Percentiles rank a stretch among this genome's conserved stretches.
Evolutionary conservation across 2,113 vertebrate genomes (phyloP).

Genomic region (Rhagologus leucostigma): DNA sequence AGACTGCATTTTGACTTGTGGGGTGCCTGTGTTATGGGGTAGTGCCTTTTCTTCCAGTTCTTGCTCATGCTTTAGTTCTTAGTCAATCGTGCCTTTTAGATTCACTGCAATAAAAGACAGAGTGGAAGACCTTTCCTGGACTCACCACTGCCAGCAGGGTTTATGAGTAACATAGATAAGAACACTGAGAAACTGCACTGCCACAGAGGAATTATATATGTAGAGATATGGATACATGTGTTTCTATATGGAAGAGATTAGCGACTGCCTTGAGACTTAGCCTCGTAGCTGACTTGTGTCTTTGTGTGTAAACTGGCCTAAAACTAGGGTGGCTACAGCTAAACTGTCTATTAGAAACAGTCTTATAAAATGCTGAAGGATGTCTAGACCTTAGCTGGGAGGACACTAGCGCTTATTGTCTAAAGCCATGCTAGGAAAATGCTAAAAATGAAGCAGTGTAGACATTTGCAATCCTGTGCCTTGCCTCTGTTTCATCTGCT

Average conservation of each 20-base stretch:
- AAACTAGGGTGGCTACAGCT: background rate
- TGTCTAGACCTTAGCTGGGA: background rate
- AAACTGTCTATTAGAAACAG: background rate
- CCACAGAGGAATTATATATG: background rate
- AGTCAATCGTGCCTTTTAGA: background rate
- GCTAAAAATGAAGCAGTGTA: background rate
- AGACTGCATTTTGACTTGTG: background rate
- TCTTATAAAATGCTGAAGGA: background rate
- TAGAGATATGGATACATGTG: background rate
- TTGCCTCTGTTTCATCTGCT: background rate
- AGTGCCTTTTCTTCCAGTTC: background rate
- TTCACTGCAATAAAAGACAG: background rate
- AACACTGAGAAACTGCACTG: background rate
- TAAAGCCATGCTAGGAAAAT: background rate
- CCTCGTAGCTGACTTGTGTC: background rate
- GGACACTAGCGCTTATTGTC: background rate
- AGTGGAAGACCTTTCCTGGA: background rate
- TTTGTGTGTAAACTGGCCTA: background rate
- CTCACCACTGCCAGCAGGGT: background rate
- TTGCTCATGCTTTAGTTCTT: background rate
- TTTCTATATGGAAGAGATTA: background rate
- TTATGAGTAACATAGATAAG: background rate
- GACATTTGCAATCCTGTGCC: background rate
- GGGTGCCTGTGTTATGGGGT: fast-evolving
- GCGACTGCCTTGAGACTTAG: background rate